A percentile compares a stretch with the other conserved stretches of the same genome.
phyloP scores from a whole-genome alignment of 2,113 vertebrate genomes.

The Microcebus jonahi region DNA sequence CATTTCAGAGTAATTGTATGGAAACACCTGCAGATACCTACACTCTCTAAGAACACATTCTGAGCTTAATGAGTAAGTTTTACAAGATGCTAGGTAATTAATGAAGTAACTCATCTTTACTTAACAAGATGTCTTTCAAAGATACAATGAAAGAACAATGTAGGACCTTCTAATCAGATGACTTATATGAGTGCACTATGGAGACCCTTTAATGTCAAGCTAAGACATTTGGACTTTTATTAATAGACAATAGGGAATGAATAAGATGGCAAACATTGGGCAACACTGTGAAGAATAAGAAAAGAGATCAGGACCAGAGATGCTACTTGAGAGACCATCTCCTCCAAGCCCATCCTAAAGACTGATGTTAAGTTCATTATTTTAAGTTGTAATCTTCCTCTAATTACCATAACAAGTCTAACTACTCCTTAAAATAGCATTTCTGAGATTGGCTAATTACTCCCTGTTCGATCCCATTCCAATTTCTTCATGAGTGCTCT shows the following conservation, averaged over 20 bases:
- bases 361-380: background rate
- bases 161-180: background rate
- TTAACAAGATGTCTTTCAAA: background rate
- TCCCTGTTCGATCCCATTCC: background rate
- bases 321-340: background rate
- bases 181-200: background rate
- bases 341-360: background rate
- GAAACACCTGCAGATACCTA: background rate
- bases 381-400: background rate
- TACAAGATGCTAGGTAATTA: background rate
- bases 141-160: background rate
- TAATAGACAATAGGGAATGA: background rate
- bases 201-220: background rate
- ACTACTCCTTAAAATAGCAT: conserved; percentile 1
- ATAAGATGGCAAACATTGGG: background rate
- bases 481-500: background rate
- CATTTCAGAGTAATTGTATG: background rate
- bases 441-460: background rate
- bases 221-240: background rate
- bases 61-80: background rate
- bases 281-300: background rate
- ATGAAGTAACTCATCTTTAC: background rate
- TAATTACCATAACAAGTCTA: background rate
- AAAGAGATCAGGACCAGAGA: background rate
- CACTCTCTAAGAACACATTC: background rate